These are phyloP conservation scores for Gopherus evgoodei DNA, from an alignment of 2,113 vertebrate species.

Conservation along the genomic window DNA sequence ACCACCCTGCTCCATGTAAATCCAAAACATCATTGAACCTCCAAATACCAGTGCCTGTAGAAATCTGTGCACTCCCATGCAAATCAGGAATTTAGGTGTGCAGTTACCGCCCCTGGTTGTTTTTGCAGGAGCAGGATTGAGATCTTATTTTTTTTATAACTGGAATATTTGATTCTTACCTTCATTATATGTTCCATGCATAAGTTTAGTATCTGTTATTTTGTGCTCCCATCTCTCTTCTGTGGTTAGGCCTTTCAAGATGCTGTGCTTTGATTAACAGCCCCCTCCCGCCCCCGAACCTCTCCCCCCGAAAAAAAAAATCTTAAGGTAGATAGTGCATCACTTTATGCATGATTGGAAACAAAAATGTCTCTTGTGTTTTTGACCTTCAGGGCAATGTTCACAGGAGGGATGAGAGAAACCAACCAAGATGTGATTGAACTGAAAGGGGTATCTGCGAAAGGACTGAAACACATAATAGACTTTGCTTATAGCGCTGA, in stretches of 20 bases:
- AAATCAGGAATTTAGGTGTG: not conserved
- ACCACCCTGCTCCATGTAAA: not conserved
- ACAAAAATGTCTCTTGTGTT: not conserved
- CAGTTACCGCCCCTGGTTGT: not conserved
- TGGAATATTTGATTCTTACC: not conserved
- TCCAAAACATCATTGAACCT: not conserved
- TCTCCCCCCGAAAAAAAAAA: not conserved
- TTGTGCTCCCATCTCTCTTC: not conserved
- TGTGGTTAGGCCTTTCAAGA: not conserved
- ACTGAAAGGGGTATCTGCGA: conserved; percentile 92
- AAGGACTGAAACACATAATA: conserved; percentile 94
- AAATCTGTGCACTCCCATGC: rapidly evolving
- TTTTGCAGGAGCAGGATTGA: not conserved
- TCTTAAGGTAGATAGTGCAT: not conserved
- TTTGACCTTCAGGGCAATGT: conserved; percentile 91
- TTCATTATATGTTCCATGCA: not conserved
- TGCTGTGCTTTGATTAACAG: not conserved
- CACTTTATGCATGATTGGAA: not conserved
- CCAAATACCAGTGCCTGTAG: not conserved
- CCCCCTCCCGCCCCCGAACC: not conserved
- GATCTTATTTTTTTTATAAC: not conserved
- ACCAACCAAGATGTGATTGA: conserved; percentile 92
- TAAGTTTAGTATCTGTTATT: not conserved
- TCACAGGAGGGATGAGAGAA: conserved; percentile 97
- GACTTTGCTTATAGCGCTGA: conserved; percentile 98